Conservation (phyloP, 1,140 invertebrate genomes). For the Schlechtendalia chinensis region DNA sequence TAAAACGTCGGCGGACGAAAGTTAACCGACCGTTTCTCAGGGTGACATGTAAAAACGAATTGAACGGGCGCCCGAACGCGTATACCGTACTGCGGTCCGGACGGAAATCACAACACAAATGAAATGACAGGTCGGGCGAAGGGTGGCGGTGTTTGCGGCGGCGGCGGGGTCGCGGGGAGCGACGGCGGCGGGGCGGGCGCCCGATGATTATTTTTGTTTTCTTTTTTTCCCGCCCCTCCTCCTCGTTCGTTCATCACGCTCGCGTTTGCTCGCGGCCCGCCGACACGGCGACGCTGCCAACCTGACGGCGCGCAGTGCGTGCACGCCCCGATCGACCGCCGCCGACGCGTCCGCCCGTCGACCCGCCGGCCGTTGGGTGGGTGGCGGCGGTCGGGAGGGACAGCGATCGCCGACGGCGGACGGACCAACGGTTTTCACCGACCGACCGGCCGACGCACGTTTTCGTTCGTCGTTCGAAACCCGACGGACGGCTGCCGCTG, state of each 20-base stretch:
- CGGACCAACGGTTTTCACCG: too few relatives aligned
- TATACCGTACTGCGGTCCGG: conserved; percentile 29
- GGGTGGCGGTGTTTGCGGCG: neutral
- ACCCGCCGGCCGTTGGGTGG: too few relatives aligned
- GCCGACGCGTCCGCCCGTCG: neutral
- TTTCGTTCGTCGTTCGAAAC: too few relatives aligned
- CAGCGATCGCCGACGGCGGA: too few relatives aligned
- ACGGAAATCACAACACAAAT: conserved; percentile 49
- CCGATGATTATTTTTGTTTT: conserved; percentile 49
- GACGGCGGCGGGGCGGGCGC: conserved; percentile 32
- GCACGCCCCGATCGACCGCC: neutral
- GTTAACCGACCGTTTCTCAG: conserved; percentile 17
- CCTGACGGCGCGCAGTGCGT: neutral
- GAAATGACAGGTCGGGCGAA: conserved; percentile 46
- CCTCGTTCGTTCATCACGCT: too few relatives aligned
- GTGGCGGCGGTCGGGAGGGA: neutral
- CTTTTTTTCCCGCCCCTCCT: conserved; percentile 12
- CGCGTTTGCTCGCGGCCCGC: conserved; percentile 15
- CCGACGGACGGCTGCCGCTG: too few relatives aligned
- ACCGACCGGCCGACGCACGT: too few relatives aligned
- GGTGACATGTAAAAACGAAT: conserved; percentile 43
- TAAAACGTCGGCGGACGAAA: conserved; percentile 40
- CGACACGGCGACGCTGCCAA: conserved; percentile 1
- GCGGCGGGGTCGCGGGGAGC: too few relatives aligned
- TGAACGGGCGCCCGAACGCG: conserved; percentile 15